Base-by-base conservation (phyloP, 2,888 invertebrate genomes). In the Seira ritae region DNA sequence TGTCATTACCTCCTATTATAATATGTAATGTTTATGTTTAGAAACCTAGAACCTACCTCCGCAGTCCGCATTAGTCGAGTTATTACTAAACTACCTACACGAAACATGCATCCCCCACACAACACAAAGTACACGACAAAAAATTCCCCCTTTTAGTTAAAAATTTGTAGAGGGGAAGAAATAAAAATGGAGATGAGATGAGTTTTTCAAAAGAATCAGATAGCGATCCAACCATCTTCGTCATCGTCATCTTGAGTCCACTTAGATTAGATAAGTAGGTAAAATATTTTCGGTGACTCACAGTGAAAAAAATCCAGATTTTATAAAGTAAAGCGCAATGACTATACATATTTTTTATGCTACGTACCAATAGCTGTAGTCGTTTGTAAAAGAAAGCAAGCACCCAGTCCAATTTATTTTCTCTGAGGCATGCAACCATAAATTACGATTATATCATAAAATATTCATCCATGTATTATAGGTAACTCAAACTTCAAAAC, bases 341-440 rank as follows among this genome's bases (percentile, higher is more conserved):
- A n/a, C n/a, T n/a, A n/a, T n/a, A n/a, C n/a, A n/a, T n/a, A n/a
- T n/a, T n/a, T n/a, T n/a, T n/a, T n/a, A n/a, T n/a, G n/a, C n/a
- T n/a, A n/a, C n/a, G n/a, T n/a, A n/a, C n/a, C n/a, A n/a, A n/a
- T n/a, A n/a, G n/a, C n/a, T n/a, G n/a, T n/a, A n/a, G n/a, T n/a
- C n/a, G n/a, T n/a, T n/a, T n/a, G n/a, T n/a, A n/a, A n/a, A n/a
- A n/a, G n/a, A n/a, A n/a, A n/a, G n/a, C n/a, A n/a, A n/a, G n/a
- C n/a, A n/a, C n/a, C n/a, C n/a, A n/a, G n/a, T n/a, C n/a, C n/a
- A n/a, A n/a, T n/a, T n/a, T n/a, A n/a, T n/a, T n/a, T n/a, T 42
- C 42, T 12, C 60, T 55, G 22, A 72, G n/a, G 31, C 81, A 82
- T 76, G 81, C 76, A 82, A 82, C 76, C 81, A 82, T 82, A 82